Conservation (phyloP, 2,113 vertebrate genomes). For the Furnarius figulus region DNA sequence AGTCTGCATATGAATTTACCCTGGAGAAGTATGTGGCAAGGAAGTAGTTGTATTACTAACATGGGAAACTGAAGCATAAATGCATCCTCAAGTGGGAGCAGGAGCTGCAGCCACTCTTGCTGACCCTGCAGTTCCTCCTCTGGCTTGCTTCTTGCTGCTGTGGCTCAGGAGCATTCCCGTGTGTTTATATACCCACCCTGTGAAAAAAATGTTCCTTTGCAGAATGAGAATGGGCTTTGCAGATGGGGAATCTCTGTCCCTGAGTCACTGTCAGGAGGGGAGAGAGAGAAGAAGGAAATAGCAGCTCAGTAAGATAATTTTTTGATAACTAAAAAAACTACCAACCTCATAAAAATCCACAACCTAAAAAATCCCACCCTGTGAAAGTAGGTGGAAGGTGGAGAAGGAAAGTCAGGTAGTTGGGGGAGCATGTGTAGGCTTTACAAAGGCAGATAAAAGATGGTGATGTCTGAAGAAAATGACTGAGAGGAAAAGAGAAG, state of each 20-base stretch:
- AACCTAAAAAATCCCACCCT: background rate
- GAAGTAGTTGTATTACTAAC: background rate
- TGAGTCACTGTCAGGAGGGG: accelerated
- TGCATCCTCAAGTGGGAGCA: background rate
- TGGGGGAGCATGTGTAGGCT: background rate
- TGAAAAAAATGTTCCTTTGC: background rate
- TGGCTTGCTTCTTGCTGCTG: background rate
- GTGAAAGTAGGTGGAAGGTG: background rate
- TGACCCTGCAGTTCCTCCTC: background rate
- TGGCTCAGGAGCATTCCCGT: background rate
- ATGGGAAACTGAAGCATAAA: background rate
- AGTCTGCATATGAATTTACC: background rate
- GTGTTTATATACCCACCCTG: background rate
- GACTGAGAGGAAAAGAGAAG: background rate
- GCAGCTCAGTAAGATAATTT: background rate
- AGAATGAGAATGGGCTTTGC: background rate
- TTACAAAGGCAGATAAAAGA: background rate
- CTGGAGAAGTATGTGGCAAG: background rate
- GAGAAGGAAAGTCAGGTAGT: background rate
- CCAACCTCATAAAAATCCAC: background rate
- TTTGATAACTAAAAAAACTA: background rate
- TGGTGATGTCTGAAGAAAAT: background rate
- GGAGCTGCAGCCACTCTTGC: background rate
- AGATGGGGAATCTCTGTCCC: background rate
- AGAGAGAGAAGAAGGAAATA: background rate